phyloP scores from a whole-genome alignment of 2,113 vertebrate species.

The Gopherus evgoodei region DNA sequence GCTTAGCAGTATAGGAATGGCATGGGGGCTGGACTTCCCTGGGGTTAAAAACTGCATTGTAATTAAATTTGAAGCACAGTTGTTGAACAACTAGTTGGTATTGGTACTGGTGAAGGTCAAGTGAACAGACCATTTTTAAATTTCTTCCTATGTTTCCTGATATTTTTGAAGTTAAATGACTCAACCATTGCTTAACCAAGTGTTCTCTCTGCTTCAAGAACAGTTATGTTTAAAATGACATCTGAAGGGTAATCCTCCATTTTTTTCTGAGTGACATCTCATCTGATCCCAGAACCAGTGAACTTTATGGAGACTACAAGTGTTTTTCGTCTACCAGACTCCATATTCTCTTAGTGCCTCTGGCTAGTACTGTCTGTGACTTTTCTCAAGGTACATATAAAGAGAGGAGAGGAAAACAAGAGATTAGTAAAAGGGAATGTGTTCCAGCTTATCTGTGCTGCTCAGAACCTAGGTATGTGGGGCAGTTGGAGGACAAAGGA shows the following conservation, averaged over 20 bases:
- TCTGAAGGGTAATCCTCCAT: neutral
- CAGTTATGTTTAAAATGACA: neutral
- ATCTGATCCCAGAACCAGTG: neutral
- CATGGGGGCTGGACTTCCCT: neutral
- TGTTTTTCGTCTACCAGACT: neutral
- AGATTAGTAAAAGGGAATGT: accelerated
- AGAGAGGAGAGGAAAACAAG: neutral
- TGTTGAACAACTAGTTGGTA: neutral
- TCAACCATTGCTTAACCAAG: neutral
- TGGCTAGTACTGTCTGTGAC: neutral
- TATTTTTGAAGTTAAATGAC: neutral
- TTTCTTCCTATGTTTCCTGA: neutral
- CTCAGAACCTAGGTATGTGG: neutral
- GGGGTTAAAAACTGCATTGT: neutral
- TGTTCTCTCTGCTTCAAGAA: neutral
- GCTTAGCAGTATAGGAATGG: neutral
- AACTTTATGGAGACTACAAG: neutral
- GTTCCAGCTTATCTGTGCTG: neutral
- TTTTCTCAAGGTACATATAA: neutral
- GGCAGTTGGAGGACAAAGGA: neutral
- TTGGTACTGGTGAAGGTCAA: neutral
- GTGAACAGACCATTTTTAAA: neutral
- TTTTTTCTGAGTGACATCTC: neutral
- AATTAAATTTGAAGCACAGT: neutral
- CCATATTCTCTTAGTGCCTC: accelerated